Evolutionary conservation across 2,797 vertebrate species (phyloP).

Genomic region (Cossypha polioptera): DNA sequence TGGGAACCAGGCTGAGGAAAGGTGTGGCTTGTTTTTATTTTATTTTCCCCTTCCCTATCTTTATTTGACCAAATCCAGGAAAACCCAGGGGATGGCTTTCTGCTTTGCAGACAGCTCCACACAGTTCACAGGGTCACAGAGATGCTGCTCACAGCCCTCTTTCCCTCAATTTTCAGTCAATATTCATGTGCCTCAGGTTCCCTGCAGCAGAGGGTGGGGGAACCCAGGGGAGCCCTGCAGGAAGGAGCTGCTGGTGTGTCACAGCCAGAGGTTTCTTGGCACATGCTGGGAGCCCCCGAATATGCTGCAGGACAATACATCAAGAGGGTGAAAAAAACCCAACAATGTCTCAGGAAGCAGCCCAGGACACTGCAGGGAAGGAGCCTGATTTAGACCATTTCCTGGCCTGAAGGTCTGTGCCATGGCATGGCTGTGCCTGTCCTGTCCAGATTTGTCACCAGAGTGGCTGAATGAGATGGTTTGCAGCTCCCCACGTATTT

Average conservation of each 20-base stretch:
- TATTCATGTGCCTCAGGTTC: background rate
- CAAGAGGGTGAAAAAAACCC: background rate
- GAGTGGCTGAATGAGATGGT: background rate
- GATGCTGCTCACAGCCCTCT: background rate
- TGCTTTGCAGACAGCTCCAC: background rate
- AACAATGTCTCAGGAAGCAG: conserved; percentile 50
- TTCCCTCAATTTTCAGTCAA: background rate
- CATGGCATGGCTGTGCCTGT: background rate
- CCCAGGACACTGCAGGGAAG: background rate
- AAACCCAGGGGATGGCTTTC: background rate
- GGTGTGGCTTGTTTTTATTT: background rate
- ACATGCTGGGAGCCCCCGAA: background rate
- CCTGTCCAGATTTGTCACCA: accelerated
- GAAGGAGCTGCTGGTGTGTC: conserved; percentile 12
- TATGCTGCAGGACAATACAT: background rate
- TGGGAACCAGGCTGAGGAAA: conserved; percentile 20
- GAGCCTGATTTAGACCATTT: conserved; percentile 15
- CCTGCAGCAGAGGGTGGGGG: background rate
- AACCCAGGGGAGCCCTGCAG: background rate
- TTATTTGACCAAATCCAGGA: background rate
- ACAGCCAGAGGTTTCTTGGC: background rate
- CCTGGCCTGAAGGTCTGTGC: background rate
- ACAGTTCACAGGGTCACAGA: background rate
- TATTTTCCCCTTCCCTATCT: background rate
- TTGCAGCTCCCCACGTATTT: background rate